A percentile compares a stretch with the other conserved stretches of the same genome.
phyloP scores from a whole-genome alignment of 2,113 vertebrate genomes.

The Sakesphorus luctuosus region DNA sequence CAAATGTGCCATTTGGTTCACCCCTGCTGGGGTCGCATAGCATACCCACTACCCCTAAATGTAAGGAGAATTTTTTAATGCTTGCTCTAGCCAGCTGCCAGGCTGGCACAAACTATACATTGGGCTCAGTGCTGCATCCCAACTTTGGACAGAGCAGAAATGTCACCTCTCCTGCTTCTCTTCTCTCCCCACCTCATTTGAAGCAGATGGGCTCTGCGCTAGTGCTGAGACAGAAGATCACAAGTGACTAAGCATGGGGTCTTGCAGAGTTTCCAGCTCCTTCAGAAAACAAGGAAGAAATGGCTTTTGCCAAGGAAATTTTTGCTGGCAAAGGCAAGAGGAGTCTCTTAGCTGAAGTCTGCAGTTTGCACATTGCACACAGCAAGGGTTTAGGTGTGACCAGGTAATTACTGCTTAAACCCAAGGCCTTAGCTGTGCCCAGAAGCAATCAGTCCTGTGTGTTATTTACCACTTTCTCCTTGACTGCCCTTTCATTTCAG shows the following conservation, averaged over 20 bases:
- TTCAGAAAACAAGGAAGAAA: background rate
- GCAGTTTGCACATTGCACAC: background rate
- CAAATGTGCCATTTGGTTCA: background rate
- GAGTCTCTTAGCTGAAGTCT: background rate
- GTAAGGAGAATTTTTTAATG: background rate
- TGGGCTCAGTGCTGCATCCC: background rate
- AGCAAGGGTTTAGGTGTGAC: background rate
- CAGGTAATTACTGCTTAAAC: slow-evolving; percentile 40
- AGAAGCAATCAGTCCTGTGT: slow-evolving; percentile 24
- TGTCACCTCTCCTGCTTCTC: background rate
- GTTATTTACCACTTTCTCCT: slow-evolving; percentile 51
- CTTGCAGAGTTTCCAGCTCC: background rate
- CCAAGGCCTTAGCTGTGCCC: background rate
- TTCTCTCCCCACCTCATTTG: background rate
- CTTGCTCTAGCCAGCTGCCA: background rate
- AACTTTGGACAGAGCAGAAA: background rate
- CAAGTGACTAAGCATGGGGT: background rate
- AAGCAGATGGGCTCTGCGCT: background rate
- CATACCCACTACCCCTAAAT: background rate
- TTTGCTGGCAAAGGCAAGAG: background rate
- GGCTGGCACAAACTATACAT: background rate
- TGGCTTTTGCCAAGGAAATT: background rate
- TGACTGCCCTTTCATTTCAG: slow-evolving; percentile 41
- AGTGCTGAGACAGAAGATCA: background rate
- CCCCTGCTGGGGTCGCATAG: background rate